Evolutionary conservation across 2,113 vertebrate species (phyloP).

Genomic region (Tetrao urogallus): DNA sequence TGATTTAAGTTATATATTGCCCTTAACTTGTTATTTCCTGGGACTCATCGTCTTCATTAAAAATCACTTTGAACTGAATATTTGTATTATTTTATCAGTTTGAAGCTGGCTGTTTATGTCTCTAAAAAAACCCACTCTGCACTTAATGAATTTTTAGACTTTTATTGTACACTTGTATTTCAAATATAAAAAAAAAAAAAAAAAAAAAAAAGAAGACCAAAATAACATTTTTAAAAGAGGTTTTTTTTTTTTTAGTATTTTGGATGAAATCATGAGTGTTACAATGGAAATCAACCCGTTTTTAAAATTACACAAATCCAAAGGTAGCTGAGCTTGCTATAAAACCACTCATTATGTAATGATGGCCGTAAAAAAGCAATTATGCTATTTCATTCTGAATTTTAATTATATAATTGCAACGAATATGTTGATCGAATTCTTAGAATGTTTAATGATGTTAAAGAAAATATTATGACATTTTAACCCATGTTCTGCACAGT

Average conservation of each 20-base stretch:
- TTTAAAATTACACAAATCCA: neutral
- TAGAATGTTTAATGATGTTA: neutral
- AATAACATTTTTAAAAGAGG: neutral
- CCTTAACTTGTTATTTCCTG: slow-evolving; percentile 23
- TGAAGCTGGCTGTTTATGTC: neutral
- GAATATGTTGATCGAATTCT: slow-evolving; percentile 12
- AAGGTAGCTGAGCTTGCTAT: neutral
- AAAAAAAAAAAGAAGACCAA: neutral
- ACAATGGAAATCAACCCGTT: neutral
- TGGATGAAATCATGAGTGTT: neutral
- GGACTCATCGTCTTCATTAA: neutral
- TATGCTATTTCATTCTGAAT: neutral
- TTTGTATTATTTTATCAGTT: slow-evolving; percentile 18
- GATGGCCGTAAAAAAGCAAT: slow-evolving; percentile 2
- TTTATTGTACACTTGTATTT: neutral
- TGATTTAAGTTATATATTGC: neutral
- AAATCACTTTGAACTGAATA: neutral
- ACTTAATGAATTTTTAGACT: neutral
- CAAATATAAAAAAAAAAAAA: neutral
- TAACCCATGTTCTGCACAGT: neutral
- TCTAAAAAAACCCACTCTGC: neutral
- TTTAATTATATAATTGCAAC: slow-evolving; percentile 24
- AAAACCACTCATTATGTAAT: neutral
- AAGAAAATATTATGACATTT: slow-evolving; percentile 26
- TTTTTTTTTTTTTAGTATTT: neutral